Conservation (phyloP, 2,113 vertebrate genomes). For the Emydocephalus ijimae region DNA sequence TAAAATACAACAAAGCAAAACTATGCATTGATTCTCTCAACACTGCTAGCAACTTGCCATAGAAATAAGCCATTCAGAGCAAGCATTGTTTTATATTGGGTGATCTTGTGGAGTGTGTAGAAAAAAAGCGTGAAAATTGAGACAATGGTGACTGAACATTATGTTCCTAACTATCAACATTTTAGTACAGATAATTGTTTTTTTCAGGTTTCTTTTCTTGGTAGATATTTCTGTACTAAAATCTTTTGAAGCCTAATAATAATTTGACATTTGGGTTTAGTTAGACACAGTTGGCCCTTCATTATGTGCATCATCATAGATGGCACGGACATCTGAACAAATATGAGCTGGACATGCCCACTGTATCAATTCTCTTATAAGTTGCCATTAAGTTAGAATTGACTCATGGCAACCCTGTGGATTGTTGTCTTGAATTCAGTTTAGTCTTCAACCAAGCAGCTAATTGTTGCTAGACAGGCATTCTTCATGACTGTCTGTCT, state of each 20-base stretch:
- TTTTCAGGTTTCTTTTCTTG: background rate
- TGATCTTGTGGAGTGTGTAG: background rate
- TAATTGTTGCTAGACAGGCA: background rate
- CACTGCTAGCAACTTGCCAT: background rate
- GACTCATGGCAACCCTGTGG: background rate
- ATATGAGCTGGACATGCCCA: background rate
- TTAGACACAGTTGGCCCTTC: background rate
- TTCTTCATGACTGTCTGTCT: background rate
- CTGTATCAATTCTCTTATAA: background rate
- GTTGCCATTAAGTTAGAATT: background rate
- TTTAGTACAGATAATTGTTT: background rate
- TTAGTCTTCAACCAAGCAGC: background rate
- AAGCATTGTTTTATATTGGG: background rate
- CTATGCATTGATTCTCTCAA: background rate
- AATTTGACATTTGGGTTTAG: background rate
- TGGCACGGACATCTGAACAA: background rate
- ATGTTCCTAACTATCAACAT: background rate
- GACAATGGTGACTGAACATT: background rate
- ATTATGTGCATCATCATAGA: background rate
- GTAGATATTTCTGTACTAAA: background rate
- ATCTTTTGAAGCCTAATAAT: background rate
- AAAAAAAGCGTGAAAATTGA: background rate
- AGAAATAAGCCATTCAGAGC: background rate
- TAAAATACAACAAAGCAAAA: background rate
- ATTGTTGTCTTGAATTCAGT: background rate